A percentile compares a stretch with the other conserved stretches of the same genome.
phyloP scores from a whole-genome alignment of 2,797 vertebrate species.

The Podarcis siculus region DNA sequence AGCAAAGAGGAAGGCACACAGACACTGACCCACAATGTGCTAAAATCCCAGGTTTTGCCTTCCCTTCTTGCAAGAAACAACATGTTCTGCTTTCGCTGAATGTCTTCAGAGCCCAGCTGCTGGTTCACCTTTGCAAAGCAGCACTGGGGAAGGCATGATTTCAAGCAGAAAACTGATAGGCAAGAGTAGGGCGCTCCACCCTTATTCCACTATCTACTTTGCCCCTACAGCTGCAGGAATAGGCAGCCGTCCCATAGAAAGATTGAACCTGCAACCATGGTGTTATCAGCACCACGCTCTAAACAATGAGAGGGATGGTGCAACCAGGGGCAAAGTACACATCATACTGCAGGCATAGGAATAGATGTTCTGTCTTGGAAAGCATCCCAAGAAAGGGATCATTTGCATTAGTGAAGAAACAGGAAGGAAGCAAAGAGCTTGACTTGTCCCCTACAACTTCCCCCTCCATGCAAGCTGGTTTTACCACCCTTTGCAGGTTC shows the following conservation, averaged over 20 bases:
- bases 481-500: background rate
- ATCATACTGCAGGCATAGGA: background rate
- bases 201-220: background rate
- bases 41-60: background rate
- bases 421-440: background rate
- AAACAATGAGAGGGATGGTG: background rate
- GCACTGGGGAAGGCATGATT: background rate
- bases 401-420: background rate
- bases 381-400: too few relatives aligned
- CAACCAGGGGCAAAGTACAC: background rate
- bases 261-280: too few relatives aligned
- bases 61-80: background rate
- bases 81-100: background rate
- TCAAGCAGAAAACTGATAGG: background rate
- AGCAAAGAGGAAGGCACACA: background rate
- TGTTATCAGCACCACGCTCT: too few relatives aligned
- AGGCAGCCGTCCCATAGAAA: background rate
- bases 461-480: background rate
- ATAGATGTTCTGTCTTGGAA: background rate
- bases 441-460: background rate
- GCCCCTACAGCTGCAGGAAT: background rate
- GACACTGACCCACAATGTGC: background rate
- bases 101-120: background rate
- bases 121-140: background rate
- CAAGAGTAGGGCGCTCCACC: background rate